phyloP scores from a whole-genome alignment of 2,888 invertebrate species.

The Tryphoninae sp. region DNA sequence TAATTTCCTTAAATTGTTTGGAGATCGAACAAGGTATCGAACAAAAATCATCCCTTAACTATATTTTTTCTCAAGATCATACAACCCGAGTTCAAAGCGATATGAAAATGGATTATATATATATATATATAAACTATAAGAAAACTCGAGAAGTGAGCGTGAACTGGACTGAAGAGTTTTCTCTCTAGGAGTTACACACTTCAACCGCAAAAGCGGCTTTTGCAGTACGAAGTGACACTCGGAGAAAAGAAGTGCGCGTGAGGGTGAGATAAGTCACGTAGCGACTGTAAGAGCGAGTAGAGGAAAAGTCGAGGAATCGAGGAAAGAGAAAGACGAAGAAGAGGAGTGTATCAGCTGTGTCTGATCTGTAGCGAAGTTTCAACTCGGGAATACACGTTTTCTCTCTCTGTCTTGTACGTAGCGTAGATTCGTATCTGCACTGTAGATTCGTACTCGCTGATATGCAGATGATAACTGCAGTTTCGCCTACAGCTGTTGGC shows the following conservation, averaged over 20 bases:
- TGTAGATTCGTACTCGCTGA: constrained; percentile 30
- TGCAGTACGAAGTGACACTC: constrained; percentile 49
- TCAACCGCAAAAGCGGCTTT: constrained; percentile 33
- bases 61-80: constrained; percentile 1
- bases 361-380: constrained; percentile 53
- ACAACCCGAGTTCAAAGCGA: constrained; percentile 4
- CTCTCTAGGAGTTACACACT: constrained; percentile 42
- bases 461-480: constrained; percentile 33
- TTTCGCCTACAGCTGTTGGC: constrained; percentile 19
- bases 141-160: constrained; percentile 31
- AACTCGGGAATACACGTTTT: constrained; percentile 27
- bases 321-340: background rate
- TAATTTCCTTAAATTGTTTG: no score
- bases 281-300: constrained; percentile 30
- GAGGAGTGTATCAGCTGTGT: constrained; percentile 23
- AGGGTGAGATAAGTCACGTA: constrained; percentile 55
- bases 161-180: constrained; percentile 47
- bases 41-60: background rate
- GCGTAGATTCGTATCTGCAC: constrained; percentile 25
- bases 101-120: constrained; percentile 11
- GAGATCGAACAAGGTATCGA: background rate
- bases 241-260: constrained; percentile 29
- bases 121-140: constrained; percentile 22
- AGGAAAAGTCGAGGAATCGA: constrained; percentile 30
- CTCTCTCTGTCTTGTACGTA: background rate